These are phyloP conservation scores for Acanthosepion esculentum DNA, from an alignment of 2,888 invertebrate genomes.

Conservation along the genomic window DNA sequence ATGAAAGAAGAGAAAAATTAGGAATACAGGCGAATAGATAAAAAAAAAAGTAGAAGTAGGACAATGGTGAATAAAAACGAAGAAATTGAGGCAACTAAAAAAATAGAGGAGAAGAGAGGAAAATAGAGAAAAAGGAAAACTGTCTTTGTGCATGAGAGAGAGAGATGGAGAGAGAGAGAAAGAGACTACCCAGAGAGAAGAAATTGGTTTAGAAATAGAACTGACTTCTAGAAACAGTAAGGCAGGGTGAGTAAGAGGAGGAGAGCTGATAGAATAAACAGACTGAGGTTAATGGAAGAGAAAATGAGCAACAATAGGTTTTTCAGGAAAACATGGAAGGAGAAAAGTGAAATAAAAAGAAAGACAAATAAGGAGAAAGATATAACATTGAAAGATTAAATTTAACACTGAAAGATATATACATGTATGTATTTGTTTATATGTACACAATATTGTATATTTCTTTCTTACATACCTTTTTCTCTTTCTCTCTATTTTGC, in stretches of 20 bases:
- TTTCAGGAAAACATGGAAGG: background rate
- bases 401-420: background rate
- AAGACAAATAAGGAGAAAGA: background rate
- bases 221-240: background rate
- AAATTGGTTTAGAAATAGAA: background rate
- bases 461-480: background rate
- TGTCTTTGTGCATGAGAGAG: background rate
- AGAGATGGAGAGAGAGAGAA: background rate
- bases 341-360: background rate
- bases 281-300: background rate
- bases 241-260: background rate
- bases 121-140: background rate
- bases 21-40: background rate
- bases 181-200: background rate
- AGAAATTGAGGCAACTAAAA: no score
- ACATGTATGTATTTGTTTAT: background rate
- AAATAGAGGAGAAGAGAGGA: background rate
- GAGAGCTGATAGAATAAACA: background rate
- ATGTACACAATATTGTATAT: no score
- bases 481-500: background rate
- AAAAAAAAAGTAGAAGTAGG: background rate
- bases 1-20: background rate
- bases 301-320: background rate
- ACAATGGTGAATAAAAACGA: background rate
- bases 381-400: no score